Percentiles rank a stretch among this genome's conserved stretches.
Evolutionary conservation across 2,113 vertebrate genomes (phyloP).

Genomic region (Ploceus nigricollis): DNA sequence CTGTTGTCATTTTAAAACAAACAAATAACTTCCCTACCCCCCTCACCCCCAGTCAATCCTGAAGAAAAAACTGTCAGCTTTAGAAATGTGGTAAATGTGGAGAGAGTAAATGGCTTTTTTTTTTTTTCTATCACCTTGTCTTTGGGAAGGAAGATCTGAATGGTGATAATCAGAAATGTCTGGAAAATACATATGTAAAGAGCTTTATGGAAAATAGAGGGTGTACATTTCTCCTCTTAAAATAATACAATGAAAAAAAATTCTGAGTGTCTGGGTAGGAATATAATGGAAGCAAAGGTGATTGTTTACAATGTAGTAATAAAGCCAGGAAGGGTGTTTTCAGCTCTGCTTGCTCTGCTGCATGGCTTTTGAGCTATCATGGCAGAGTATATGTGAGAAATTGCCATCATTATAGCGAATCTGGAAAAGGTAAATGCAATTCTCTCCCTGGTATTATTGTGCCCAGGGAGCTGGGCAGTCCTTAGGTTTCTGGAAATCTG

Average conservation of each 20-base stretch:
- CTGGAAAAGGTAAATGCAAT: background rate
- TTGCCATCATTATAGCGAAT: background rate
- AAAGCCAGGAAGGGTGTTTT: background rate
- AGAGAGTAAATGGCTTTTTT: background rate
- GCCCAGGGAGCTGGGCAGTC: background rate
- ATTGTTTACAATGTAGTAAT: background rate
- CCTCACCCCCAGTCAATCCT: background rate
- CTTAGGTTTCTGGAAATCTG: background rate
- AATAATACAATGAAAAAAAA: background rate
- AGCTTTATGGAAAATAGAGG: background rate
- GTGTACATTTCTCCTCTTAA: background rate
- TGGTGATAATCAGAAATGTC: background rate
- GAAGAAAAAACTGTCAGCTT: background rate
- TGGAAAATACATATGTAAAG: background rate
- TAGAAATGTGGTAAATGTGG: background rate
- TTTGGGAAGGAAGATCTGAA: background rate
- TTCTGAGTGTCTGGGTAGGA: background rate
- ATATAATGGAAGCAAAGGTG: background rate
- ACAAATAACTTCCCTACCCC: background rate
- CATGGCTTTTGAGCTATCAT: background rate
- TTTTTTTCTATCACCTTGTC: background rate
- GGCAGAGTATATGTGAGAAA: background rate
- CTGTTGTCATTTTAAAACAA: slow-evolving; percentile 14
- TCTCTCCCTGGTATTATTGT: background rate
- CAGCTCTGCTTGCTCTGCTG: background rate